phyloP scores from a whole-genome alignment of 2,113 vertebrate genomes.

The Gavia stellata region DNA sequence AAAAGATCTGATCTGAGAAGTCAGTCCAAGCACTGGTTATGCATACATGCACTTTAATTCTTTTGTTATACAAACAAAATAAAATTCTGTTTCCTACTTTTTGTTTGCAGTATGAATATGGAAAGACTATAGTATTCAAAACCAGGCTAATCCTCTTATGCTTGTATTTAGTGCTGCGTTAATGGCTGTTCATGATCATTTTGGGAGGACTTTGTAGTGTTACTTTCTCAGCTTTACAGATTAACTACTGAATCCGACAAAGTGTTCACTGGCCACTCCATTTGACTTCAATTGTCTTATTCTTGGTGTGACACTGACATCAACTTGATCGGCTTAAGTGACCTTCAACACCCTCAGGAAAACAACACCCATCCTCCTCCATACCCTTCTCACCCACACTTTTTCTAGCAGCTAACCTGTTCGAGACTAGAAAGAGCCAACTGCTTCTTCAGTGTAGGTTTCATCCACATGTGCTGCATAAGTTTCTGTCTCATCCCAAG shows the following conservation, averaged over 20 bases:
- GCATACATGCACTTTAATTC: neutral
- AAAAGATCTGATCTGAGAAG: neutral
- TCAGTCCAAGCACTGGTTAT: neutral
- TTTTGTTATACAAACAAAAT: neutral
- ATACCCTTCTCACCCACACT: fast-evolving
- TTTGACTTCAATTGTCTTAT: neutral
- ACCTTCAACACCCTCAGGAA: neutral
- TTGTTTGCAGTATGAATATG: neutral
- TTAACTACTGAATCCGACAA: neutral
- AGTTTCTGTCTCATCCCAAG: neutral
- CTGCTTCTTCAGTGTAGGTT: neutral
- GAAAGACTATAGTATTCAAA: conserved; percentile 32
- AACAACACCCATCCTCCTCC: neutral
- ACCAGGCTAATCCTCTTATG: conserved; percentile 21
- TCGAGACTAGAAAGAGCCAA: neutral
- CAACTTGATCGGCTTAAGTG: neutral
- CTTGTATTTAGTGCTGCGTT: neutral
- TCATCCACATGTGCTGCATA: neutral
- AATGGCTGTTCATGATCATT: neutral
- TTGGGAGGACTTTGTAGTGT: neutral
- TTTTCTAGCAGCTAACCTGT: neutral
- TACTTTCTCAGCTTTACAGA: neutral
- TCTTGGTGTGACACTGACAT: neutral
- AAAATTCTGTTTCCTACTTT: neutral
- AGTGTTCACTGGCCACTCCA: neutral